Base-by-base conservation (phyloP, 2,113 vertebrate genomes). In the Oenanthe melanoleuca region DNA sequence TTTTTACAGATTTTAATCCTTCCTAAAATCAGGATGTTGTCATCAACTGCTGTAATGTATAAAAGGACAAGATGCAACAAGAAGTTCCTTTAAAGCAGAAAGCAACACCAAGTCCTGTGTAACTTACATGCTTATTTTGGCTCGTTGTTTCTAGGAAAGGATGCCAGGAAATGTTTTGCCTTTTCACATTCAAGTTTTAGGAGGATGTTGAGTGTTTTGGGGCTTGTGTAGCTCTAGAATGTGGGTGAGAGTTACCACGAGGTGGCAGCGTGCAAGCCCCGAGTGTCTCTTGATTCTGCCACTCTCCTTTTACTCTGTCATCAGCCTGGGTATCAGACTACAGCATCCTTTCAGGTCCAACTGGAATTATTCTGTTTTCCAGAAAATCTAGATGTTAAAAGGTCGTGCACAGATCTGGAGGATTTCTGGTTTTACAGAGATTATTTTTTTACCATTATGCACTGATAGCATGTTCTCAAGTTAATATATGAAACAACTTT, bases 211-310 rank as follows among this genome's bases (percentile, higher is more conserved):
- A 4, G 21, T 7, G 19, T 81, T 60, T 64, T 18, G 80, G 14
- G 40, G 72, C 38, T 90, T 1, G 1, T 5, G 60, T 4, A 6
- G 75, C 1, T 86, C 25, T 9, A 8, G 64, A 59, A 12, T 4
- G 24, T 16, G 69, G 52, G 50, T 40, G 33, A 82, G 81, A 34
- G 22, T 74, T 70, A 75, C 95, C 89, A 85, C 91, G 88, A 93
- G 92, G 79, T 93, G 93, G 91, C 95, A 92, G 45, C 26, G 65
- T 69, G n/a, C 64, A 56, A 89, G 44, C 63, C 60, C 67, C 2
- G 20, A 65, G 79, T 2, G 1, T 2, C 0, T 2, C 2, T 8
- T 4, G 11, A 1, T 70, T 12, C 0, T 3, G 1, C 26, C 59
- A 5, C 44, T 64, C 47, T 6, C 14, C 19, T 69, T 59, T 50